Evolutionary conservation across 2,113 vertebrate species (phyloP), one percentile per base, ranked within the genome.

Genomic region (Elachura formosa): DNA sequence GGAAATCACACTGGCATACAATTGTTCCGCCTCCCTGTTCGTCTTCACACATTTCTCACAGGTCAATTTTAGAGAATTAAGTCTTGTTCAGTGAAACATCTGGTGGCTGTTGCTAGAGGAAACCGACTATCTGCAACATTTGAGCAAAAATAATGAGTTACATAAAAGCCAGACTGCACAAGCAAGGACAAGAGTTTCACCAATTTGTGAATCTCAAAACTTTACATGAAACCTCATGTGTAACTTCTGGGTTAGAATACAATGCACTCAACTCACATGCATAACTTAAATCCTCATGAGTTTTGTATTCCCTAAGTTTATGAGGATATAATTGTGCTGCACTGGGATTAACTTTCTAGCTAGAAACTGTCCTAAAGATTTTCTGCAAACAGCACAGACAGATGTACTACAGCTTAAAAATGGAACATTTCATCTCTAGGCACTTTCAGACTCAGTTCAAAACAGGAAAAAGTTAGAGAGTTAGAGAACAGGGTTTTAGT

Each of bases 71-170:
- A 69, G 88, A 97, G 93, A 96, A 96, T 84, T 88, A 67, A 94
- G 87, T 46, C 93, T 96, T 94, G 96, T 95, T 96, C 93, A 81
- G 87, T 14, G 59, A 58, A 91, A 91, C 91, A 93, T 93, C 96
- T 95, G 94, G 91, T 88, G 89, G 89, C 94, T 96, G 94, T 95
- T 97, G 92, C 96, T 91, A 96, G 61, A 95, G 95, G 93, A 96
- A 91, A 91, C 89, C 68, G 62, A 85, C 84, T 76, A 62, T 84
- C 91, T 76, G 73, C 86, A 95, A 89, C 69, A 73, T 36, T 77
- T 18, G 77, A 92, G 63, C 84, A 91, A 76, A 83, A 95, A 88
- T 69, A 90, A 90, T 28, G 67, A 93, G 91, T 92, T 94, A 89
- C 87, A 89, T 87, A 95, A 93, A 91, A 92, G 69, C 69, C 74